Percentiles rank a stretch among this genome's conserved stretches.
These are phyloP conservation scores for Gastracanthus pulcherrimus DNA, from an alignment of 2,888 invertebrate genomes.

Conservation along the genomic window DNA sequence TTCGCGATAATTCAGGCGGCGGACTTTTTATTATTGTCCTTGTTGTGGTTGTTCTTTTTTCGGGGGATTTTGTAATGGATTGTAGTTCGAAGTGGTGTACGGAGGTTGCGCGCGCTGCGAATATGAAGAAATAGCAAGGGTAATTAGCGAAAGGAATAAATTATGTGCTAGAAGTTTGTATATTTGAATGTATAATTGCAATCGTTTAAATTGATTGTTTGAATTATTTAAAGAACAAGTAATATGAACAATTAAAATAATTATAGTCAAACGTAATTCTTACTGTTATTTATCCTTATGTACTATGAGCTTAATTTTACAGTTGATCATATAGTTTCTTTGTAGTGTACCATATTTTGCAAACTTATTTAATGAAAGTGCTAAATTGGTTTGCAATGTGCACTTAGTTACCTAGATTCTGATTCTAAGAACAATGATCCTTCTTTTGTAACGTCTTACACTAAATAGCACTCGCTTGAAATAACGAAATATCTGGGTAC, in stretches of 20 bases:
- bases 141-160: constrained; percentile 38
- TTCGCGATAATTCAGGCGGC: constrained; percentile 3
- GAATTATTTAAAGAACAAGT: neutral
- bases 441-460: too few species aligned
- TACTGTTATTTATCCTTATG: too few species aligned
- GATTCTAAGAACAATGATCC: too few species aligned
- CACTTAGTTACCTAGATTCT: too few species aligned
- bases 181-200: neutral
- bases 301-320: too few species aligned
- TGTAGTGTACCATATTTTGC: too few species aligned
- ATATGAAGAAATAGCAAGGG: constrained; percentile 9
- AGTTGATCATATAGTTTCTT: neutral
- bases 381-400: too few species aligned
- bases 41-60: neutral
- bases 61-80: neutral
- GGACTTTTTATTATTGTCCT: neutral
- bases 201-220: neutral
- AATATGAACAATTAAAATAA: too few species aligned
- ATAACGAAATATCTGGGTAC: too few species aligned
- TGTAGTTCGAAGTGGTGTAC: neutral
- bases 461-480: too few species aligned
- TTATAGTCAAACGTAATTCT: too few species aligned
- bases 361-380: too few species aligned
- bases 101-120: neutral
- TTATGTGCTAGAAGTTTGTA: neutral